phyloP scores from a whole-genome alignment of 2,888 invertebrate genomes.

The Hedya salicella region DNA sequence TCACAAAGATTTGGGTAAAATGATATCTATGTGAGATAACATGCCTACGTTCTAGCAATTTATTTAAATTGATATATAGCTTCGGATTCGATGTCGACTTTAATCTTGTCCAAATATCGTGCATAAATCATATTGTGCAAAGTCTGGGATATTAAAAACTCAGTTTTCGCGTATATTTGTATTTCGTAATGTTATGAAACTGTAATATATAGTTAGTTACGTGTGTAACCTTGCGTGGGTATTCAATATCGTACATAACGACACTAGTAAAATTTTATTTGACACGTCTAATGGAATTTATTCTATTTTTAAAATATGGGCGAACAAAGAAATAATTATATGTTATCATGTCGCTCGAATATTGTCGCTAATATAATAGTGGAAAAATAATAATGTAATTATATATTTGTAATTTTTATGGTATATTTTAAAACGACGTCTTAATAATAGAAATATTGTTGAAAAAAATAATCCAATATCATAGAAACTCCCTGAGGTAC shows the following conservation, averaged over 20 bases:
- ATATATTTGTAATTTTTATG: too few relatives aligned
- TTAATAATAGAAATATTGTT: too few relatives aligned
- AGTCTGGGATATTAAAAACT: constrained; percentile 1
- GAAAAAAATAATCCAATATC: too few relatives aligned
- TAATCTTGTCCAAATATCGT: neutral
- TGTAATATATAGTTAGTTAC: neutral
- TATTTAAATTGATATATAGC: constrained; percentile 10
- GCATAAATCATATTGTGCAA: neutral
- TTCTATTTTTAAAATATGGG: too few relatives aligned
- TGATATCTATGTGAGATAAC: constrained; percentile 32
- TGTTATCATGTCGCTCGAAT: too few relatives aligned
- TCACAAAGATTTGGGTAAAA: constrained; percentile 56
- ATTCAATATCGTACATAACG: neutral
- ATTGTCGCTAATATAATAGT: too few relatives aligned
- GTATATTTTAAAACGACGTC: too few relatives aligned
- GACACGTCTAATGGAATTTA: too few relatives aligned
- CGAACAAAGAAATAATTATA: too few relatives aligned
- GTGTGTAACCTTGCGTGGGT: neutral
- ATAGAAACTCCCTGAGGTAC: too few relatives aligned
- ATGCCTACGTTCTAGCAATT: constrained; percentile 16
- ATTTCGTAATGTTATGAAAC: neutral
- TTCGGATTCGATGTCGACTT: constrained; percentile 1
- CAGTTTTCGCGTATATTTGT: neutral
- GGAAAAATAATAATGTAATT: too few relatives aligned
- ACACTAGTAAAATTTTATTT: neutral